Conservation (phyloP, 1,140 invertebrate species). For the Caenorhabditis inopinata region DNA sequence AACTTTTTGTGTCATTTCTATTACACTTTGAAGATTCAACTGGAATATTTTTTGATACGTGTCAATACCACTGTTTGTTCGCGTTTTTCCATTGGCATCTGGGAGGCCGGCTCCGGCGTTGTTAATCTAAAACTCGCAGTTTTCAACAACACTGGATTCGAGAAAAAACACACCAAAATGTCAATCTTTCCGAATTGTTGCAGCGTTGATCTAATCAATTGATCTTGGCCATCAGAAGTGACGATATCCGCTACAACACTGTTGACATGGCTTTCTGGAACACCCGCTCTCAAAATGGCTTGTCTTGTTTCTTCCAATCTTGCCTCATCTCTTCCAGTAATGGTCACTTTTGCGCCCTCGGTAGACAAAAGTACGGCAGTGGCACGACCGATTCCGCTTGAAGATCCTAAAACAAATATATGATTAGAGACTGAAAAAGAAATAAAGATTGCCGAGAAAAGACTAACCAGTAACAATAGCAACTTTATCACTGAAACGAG, state of each 20-base stretch:
- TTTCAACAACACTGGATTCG: too few relatives aligned
- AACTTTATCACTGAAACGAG: background rate
- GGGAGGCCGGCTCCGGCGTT: constrained; percentile 47
- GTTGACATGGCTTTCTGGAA: background rate
- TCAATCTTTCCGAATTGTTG: constrained; percentile 55
- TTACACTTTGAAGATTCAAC: constrained; percentile 74
- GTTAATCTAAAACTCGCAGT: too few relatives aligned
- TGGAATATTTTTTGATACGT: constrained; percentile 75
- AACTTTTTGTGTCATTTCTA: background rate
- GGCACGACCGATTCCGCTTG: constrained; percentile 80
- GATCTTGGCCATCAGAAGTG: background rate
- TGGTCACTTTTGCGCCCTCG: constrained; percentile 73
- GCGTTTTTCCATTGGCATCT: background rate
- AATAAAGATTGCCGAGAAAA: too few relatives aligned
- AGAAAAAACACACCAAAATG: too few relatives aligned
- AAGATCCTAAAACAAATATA: constrained; percentile 73
- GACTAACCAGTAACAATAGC: background rate
- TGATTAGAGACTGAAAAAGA: too few relatives aligned
- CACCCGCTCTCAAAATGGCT: too few relatives aligned
- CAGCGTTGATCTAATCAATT: constrained; percentile 49
- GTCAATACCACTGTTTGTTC: constrained; percentile 69
- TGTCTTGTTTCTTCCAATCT: background rate
- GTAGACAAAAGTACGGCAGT: constrained; percentile 76
- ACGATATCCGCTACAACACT: constrained; percentile 42
- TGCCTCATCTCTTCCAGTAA: constrained; percentile 75